Base-by-base conservation (phyloP, 2,797 vertebrate species). In the Cyprinella venusta region DNA sequence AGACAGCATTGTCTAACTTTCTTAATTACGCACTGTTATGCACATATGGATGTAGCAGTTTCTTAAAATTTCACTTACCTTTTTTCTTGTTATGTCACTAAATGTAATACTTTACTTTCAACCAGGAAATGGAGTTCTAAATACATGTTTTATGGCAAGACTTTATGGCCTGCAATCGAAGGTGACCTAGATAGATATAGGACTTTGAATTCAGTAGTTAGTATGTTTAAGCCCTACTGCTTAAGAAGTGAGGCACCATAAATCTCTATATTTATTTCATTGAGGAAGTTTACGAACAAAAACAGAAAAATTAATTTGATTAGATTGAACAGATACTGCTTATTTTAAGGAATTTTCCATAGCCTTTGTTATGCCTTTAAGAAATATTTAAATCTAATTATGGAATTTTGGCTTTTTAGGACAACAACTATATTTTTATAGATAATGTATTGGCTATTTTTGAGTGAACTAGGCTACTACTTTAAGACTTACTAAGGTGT, bases 161-260 rank as follows among this genome's bases (percentile, higher is more conserved):
- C 63, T 78, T 83, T 83, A 83, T 71, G 42, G 40, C 21, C 48
- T 30, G 38, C 9, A 67, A 33, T 59, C 2, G 2, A 42, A 67
- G 40, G 7, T 75, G 33, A 6, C 21, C 40, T 21, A 42, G 10
- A 54, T 26, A 68, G 18, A 8, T 76, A 6, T 36, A 68, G 72
- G 81, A 82, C 36, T 68, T 76, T 76, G 24, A 76, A 76, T 56
- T 65, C 59, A 81, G 42, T 42, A 24, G n/a, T 36, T 24, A 64
- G 68, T 63, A 9, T 69, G 52, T 72, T 81, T 33, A 24, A 45
- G 30, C 3, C n/a, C 33, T 8, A 8, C 24, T 50, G 50, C 18
- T 52, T 0, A 30, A 50, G 52, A 61, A 38, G 26, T 81, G n/a
- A 63, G 26, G 50, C 26, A 63, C 54, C 33, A 18, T 74, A 24